Evolutionary conservation across 2,113 vertebrate genomes (phyloP), one percentile per base, ranked within the genome.

Genomic region (Solenodon paradoxus): DNA sequence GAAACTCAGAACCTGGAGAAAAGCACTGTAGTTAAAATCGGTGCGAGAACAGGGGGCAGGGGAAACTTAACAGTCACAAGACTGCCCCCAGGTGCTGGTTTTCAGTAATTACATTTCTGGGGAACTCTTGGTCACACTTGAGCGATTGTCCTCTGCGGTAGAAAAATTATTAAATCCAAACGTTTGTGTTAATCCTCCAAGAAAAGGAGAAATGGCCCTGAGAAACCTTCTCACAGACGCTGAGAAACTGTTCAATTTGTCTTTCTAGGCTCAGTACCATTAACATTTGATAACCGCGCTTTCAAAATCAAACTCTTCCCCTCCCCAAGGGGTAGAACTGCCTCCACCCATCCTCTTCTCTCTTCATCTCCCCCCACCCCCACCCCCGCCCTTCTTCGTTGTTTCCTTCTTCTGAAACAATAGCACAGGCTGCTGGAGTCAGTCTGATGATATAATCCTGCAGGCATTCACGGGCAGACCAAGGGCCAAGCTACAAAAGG

Each of bases 11-110:
- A 10, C 42, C 2, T 6, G 42, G 11, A 5, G 20, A 22, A 30
- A 16, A 51, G 45, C 47, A 20, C 9, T 1, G 10, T 5, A 13
- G 38, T 53, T 10, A 22, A 84, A 59, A 55, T 30, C 28, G 24
- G 0, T 35, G 13, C 22, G 28, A 2, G 20, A 32, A 47, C 0
- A 81, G 71, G 42, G 32, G 32, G 51, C 32, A 57, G 28, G 84
- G 40, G 42, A 77, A 66, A 51, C 15, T 95, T 95, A 93, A 55
- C 88, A 97, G 95, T 96, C 97, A 47, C 97, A 97, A 96, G 96
- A 85, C 97, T 96, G 97, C 97, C 97, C 92, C 96, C 97, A 96
- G 71, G 97, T 92, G 98, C 84, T 51, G 3, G 49, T 51, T 95
- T 96, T 26, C 63, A 6, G 91, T 49, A 96, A 97, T 82, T 69